A percentile compares a stretch with the other conserved stretches of the same genome.
phyloP scores from a whole-genome alignment of 2,113 vertebrate genomes.

The human (Homo sapiens) region GRCh38 chrX:41621001-41621500 shows the following conservation, averaged over 20 bases:
- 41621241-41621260: not conserved
- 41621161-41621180: not conserved
- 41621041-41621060: conserved; percentile 20
- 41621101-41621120: not conserved
- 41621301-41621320: conserved; percentile 38
- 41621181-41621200: not conserved
- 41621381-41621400: not conserved
- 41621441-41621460: not conserved
- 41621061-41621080: conserved; percentile 4
- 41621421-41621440: not conserved
- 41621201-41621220: not conserved
- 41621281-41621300: not conserved
- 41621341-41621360: not conserved
- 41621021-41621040: not conserved
- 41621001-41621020: conserved; percentile 11
- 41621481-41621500: not conserved
- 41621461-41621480: not conserved
- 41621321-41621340: not conserved
- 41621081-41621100: conserved; percentile 28
- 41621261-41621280: not conserved
- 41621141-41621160: not conserved
- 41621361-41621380: not conserved
- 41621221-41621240: not conserved
- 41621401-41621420: not conserved
- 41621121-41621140: not conserved